phyloP scores from a whole-genome alignment of 2,113 vertebrate genomes.

The Glareola pratincola region DNA sequence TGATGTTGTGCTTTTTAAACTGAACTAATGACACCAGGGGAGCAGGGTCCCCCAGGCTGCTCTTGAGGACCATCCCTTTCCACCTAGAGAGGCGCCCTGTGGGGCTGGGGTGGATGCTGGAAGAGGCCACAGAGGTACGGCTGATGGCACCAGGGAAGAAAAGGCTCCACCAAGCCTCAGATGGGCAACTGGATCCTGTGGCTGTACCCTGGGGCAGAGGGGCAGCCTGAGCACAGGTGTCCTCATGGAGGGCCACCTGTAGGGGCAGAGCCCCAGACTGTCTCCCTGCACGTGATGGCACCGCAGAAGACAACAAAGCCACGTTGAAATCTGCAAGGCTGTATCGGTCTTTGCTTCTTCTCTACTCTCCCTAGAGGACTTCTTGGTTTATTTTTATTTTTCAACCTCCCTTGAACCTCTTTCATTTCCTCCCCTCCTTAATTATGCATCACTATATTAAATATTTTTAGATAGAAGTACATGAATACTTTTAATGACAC shows the following conservation, averaged over 20 bases:
- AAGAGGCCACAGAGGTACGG: neutral
- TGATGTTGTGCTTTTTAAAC: neutral
- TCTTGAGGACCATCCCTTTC: neutral
- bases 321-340: neutral
- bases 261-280: neutral
- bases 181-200: neutral
- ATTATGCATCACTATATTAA: neutral
- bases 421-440: conserved; percentile 29
- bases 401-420: conserved; percentile 18
- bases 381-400: conserved; percentile 34
- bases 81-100: neutral
- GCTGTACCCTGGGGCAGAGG: neutral
- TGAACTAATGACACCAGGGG: neutral
- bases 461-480: neutral
- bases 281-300: accelerated
- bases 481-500: neutral
- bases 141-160: neutral
- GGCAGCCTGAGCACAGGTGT: neutral
- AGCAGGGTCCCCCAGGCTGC: neutral
- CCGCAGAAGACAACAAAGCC: neutral
- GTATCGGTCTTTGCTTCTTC: neutral
- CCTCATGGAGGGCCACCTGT: accelerated
- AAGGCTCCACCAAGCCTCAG: neutral
- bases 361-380: conserved; percentile 1
- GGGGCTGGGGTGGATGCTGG: neutral